Percentiles rank a stretch among this genome's conserved stretches.
phyloP scores from a whole-genome alignment of 2,113 vertebrate species.

The Plecturocebus donacophilus region DNA sequence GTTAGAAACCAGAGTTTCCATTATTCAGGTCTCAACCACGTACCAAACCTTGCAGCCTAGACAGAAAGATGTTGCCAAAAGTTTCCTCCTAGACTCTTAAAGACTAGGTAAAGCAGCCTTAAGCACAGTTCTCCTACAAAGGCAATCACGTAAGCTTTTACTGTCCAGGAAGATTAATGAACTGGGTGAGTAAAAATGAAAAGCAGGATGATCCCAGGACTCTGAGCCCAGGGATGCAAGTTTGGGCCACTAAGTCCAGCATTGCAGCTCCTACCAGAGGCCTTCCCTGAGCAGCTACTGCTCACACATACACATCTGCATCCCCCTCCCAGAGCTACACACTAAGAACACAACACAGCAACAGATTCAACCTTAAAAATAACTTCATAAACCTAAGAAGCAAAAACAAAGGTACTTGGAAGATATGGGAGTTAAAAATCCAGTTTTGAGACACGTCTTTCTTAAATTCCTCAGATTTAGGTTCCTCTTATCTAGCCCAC shows the following conservation, averaged over 20 bases:
- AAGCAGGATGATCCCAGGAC: neutral
- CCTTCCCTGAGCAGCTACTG: neutral
- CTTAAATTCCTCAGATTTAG: neutral
- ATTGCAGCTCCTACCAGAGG: neutral
- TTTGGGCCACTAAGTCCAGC: neutral
- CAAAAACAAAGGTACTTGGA: neutral
- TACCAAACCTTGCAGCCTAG: neutral
- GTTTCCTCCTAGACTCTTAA: constrained; percentile 27
- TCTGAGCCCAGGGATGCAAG: neutral
- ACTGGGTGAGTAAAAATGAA: neutral
- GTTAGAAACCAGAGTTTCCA: neutral
- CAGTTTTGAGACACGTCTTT: neutral
- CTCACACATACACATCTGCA: neutral
- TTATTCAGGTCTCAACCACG: neutral
- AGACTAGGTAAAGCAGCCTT: neutral
- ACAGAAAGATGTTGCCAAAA: neutral
- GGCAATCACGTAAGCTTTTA: neutral
- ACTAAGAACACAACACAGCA: neutral
- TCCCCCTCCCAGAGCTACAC: neutral
- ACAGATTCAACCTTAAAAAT: neutral
- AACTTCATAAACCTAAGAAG: neutral
- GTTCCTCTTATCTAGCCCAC: neutral
- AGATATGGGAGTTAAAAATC: neutral
- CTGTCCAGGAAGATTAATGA: neutral
- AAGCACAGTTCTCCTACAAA: neutral